Evolutionary conservation across 1,140 invertebrate genomes (phyloP).

Genomic region (Drosophila serrata): DNA sequence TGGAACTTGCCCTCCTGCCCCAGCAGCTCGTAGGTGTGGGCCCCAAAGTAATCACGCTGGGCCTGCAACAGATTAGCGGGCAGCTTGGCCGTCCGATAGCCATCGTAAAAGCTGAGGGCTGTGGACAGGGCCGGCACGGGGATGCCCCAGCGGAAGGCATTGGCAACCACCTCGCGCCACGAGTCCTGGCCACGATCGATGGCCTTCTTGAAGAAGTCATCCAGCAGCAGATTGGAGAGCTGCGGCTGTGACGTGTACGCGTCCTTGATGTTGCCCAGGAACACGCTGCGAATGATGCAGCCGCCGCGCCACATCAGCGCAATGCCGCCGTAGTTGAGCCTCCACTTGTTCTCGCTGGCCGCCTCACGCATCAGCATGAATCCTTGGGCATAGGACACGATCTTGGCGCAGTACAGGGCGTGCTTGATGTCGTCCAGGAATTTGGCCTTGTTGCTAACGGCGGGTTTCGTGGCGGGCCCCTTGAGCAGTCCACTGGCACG

Average conservation of each 20-base stretch:
- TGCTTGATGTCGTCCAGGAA: slow-evolving; percentile 92
- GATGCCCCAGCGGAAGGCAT: slow-evolving; percentile 91
- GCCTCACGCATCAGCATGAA: slow-evolving; percentile 99
- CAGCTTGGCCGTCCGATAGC: slow-evolving; percentile 92
- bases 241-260: slow-evolving; percentile 97
- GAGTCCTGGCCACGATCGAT: slow-evolving; percentile 92
- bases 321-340: slow-evolving; percentile 98
- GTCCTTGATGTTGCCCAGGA: slow-evolving; percentile 98
- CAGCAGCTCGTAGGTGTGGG: slow-evolving; percentile 98
- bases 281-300: slow-evolving; percentile 96
- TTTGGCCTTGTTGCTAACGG: slow-evolving; percentile 90
- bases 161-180: slow-evolving; percentile 89
- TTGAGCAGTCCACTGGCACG: slow-evolving; percentile 92
- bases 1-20: slow-evolving; percentile 94
- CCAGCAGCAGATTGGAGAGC: slow-evolving; percentile 95
- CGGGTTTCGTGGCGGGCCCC: slow-evolving; percentile 88
- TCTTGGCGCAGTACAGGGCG: slow-evolving; percentile 99
- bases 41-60: slow-evolving; percentile 99
- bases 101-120: slow-evolving; percentile 98
- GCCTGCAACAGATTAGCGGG: slow-evolving; percentile 98
- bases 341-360: slow-evolving; percentile 96
- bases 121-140: slow-evolving; percentile 97
- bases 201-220: slow-evolving; percentile 96
- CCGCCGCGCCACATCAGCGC: slow-evolving; percentile 99
- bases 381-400: slow-evolving; percentile 99